Evolutionary conservation across 92 coral and sea anemone genomes (phyloP), one percentile per base, ranked within the genome.

Genomic region (Zoanthus sansibaricus): DNA sequence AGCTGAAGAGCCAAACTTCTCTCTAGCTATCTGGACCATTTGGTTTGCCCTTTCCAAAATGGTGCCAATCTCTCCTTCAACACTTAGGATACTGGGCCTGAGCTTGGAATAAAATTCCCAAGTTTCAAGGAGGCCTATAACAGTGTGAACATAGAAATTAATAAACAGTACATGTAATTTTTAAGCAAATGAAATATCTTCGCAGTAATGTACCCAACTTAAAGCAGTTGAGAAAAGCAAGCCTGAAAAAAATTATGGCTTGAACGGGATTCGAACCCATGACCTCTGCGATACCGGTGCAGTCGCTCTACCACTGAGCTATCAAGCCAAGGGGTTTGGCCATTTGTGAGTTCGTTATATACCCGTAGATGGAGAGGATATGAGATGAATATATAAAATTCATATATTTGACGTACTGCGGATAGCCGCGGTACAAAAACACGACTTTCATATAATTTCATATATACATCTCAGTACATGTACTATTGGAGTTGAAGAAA

Each of bases 61-160:
- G 82, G 82, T 77, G 82, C 82, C 68, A 77, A 77, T 16, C 82
- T 77, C 82, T 77, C 66, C 66, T 47, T 77, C 66, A 78, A 78
- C 83, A 78, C 83, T 78, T 8, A 78, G 70, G 83, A 78, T n/a
- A 78, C 69, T 78, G 33, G 83, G 83, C 71, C 71, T 18, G 83
- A 78, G 83, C 47, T 78, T 78, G 45, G 83, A 78, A 78, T 52
- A 78, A 78, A 78, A 78, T 54, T 78, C 70, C 61, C 69, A 51
- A 52, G 70, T 78, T 78, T 78, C 83, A 51, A 78, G 83, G 83
- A 78, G 70, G 83, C 55, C 55, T 7, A 49, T 49, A 49, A 49
- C 55, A 49, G 7, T 2, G 55, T 49, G 55, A 49, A 49, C 7
- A 49, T 25, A 25, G 25, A 25, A 61, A 61, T 61, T 61, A 61